These are phyloP conservation scores for Umimayanthus chanpuru DNA, from an alignment of 92 coral and sea anemone genomes.

Conservation along the genomic window DNA sequence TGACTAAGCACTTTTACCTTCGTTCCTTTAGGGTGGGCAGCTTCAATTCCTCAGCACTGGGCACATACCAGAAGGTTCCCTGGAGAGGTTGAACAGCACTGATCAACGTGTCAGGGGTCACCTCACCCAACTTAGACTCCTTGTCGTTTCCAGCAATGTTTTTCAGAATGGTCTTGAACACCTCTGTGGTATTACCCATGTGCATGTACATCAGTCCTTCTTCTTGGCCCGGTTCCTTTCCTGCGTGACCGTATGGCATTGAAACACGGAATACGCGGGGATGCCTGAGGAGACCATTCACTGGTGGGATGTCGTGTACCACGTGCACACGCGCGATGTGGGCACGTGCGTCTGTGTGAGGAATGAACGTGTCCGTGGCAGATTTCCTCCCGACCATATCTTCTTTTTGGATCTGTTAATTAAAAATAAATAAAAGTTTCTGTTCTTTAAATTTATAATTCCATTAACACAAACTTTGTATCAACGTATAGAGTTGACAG, in stretches of 20 bases:
- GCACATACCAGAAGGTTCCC: conserved; percentile 82
- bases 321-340: conserved; percentile 77
- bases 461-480: no score
- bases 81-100: conserved; percentile 71
- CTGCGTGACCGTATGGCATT: conserved; percentile 70
- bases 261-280: conserved; percentile 77
- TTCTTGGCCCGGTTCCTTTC: conserved; percentile 58
- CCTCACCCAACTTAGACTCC: conserved; percentile 62
- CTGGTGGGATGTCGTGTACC: conserved; percentile 65
- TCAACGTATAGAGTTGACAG: no score
- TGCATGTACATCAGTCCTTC: conserved; percentile 80
- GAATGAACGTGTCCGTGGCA: conserved; percentile 67
- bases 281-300: conserved; percentile 57
- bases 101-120: conserved; percentile 63
- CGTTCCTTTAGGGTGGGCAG: conserved; percentile 57
- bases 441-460: no score
- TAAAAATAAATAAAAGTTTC: no score
- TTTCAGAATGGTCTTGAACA: conserved; percentile 55
- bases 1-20: conserved; percentile 39
- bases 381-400: conserved; percentile 78
- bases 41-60: conserved; percentile 78
- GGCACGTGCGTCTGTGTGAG: conserved; percentile 62
- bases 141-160: conserved; percentile 60
- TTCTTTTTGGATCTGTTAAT: conserved; percentile 67
- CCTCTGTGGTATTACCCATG: conserved; percentile 66